Conservation (phyloP, 2,888 invertebrate genomes). For the Temnothorax ravouxi region DNA sequence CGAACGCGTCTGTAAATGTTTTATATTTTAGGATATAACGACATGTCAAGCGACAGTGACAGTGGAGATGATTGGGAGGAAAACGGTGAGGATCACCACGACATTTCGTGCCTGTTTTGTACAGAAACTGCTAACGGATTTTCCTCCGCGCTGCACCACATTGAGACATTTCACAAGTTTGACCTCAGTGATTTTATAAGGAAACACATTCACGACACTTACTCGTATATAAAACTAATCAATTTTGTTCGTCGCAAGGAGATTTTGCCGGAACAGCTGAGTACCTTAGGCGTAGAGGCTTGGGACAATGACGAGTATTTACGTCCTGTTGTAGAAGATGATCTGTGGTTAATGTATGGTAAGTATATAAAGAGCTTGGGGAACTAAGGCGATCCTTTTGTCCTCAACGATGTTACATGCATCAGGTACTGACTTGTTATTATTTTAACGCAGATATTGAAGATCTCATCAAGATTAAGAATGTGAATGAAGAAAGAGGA, state of each 20-base stretch:
- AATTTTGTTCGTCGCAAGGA: slow-evolving; percentile 92
- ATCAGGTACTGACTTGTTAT: neutral
- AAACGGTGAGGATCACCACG: slow-evolving; percentile 86
- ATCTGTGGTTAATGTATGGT: slow-evolving; percentile 95
- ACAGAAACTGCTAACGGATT: slow-evolving; percentile 88
- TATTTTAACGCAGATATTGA: slow-evolving; percentile 77
- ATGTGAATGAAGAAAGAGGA: slow-evolving; percentile 65
- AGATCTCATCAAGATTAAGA: slow-evolving; percentile 68
- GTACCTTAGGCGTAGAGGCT: slow-evolving; percentile 87
- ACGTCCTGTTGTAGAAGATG: slow-evolving; percentile 91
- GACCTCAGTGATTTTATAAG: slow-evolving; percentile 89
- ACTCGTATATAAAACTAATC: slow-evolving; percentile 93
- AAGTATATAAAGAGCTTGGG: slow-evolving; percentile 74
- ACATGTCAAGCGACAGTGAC: slow-evolving; percentile 78
- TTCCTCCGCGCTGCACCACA: slow-evolving; percentile 90
- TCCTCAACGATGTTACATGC: neutral
- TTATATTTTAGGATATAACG: slow-evolving; percentile 37
- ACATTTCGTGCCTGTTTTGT: slow-evolving; percentile 92
- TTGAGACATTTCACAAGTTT: slow-evolving; percentile 90
- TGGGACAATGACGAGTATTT: slow-evolving; percentile 94
- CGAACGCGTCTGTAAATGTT: neutral
- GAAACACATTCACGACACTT: slow-evolving; percentile 93
- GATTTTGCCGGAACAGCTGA: slow-evolving; percentile 88
- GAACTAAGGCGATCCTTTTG: slow-evolving; percentile 64
- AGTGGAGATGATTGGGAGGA: slow-evolving; percentile 88